Base-by-base conservation (phyloP, 2,888 invertebrate genomes). In the Formica aserva region DNA sequence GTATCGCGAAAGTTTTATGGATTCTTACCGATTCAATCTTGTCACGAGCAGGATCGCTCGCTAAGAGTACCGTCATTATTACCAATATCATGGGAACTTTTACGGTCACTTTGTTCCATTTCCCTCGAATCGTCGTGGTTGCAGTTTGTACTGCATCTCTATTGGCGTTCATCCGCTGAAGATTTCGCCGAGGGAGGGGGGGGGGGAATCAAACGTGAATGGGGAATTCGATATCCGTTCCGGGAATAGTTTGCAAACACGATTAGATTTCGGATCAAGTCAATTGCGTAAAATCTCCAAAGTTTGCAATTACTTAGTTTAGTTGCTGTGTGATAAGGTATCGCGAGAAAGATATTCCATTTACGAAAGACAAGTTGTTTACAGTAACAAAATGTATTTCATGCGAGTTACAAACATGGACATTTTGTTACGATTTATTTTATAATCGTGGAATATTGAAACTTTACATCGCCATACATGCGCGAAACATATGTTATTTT, bases 71-170 rank as follows among this genome's bases (percentile, higher is more conserved):
- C 84, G 78, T 85, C 91, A 88, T 93, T 92, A 92, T 92, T 90
- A 91, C 84, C 87, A 88, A 86, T 88, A 91, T 89, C 91, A 92
- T 92, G 90, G 91, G 89, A 91, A 92, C 91, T 91, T 93, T 92
- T 92, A 92, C 87, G 91, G 87, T 82, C 90, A 89, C 89, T 92
- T 91, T 88, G 90, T 89, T 86, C 88, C 89, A 89, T 91, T 90
- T 91, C 90, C 87, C 86, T 80, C 80, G 82, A 84, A 62, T 81
- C 74, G 83, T 86, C 83, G 81, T 52, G 48, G 41, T 45, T 57
- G 55, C 76, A 83, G 82, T 88, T 90, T 81, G 84, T 83, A 83
- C 77, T 55, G 82, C 48, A 55, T 26, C 77, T 75, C 66, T 65
- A 75, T 75, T 72, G 38, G 82, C 82, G 82, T 86, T 84, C 69